phyloP scores from a whole-genome alignment of 2,888 invertebrate species.

The Polylopha cassiicola region DNA sequence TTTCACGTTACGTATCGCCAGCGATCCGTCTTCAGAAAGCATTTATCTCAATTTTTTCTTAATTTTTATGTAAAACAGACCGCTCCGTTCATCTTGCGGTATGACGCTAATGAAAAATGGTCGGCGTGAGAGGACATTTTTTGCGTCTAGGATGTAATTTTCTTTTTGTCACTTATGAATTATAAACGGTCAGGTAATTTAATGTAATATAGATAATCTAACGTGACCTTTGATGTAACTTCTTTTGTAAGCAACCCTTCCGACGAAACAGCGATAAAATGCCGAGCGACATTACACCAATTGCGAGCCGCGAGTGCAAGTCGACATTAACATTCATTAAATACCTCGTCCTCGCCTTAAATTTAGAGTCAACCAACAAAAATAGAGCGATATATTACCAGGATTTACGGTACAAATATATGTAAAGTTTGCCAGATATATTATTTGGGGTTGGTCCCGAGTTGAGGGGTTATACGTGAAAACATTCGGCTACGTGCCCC shows the following conservation, averaged over 20 bases:
- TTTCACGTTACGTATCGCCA: conserved; percentile 65
- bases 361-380: conserved; percentile 71
- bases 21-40: conserved; percentile 49
- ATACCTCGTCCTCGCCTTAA: conserved; percentile 64
- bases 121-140: conserved; percentile 15
- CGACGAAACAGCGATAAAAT: conserved; percentile 36
- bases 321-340: conserved; percentile 71
- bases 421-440: conserved; percentile 77
- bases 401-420: conserved; percentile 78
- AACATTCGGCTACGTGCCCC: conserved; percentile 72
- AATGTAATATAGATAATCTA: too few relatives aligned
- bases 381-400: conserved; percentile 75
- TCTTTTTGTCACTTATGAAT: too few relatives aligned
- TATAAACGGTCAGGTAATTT: too few relatives aligned
- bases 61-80: conserved; percentile 35
- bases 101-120: conserved; percentile 22
- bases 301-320: conserved; percentile 55
- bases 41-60: conserved; percentile 54
- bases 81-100: conserved; percentile 21
- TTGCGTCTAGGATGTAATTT: conserved; percentile 8
- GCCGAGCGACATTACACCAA: conserved; percentile 50
- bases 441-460: conserved; percentile 72
- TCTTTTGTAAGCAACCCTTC: too few relatives aligned
- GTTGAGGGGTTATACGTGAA: conserved; percentile 71
- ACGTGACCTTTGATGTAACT: too few relatives aligned